phyloP scores from a whole-genome alignment of 2,888 invertebrate genomes.

The Hololepta plana region DNA sequence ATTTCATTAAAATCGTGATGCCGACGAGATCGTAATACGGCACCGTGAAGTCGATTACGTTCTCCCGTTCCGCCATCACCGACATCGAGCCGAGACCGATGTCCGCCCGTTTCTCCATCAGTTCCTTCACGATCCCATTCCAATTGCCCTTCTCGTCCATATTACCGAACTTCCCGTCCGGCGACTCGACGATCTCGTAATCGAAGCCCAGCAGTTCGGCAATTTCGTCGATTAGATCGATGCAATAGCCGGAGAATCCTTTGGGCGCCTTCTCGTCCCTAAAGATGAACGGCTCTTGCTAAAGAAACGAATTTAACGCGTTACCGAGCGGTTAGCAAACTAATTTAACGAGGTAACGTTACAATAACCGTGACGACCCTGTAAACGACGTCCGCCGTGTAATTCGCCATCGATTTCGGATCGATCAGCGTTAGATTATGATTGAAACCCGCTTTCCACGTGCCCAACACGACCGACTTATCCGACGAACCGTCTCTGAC shows the following conservation, averaged over 20 bases:
- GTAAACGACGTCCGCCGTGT: conserved; percentile 69
- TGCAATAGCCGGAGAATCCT: conserved; percentile 76
- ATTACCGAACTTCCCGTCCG: conserved; percentile 71
- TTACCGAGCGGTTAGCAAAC: neutral
- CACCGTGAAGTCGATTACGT: conserved; percentile 94
- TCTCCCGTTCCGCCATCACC: conserved; percentile 94
- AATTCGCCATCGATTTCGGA: conserved; percentile 49
- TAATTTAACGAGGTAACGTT: conserved; percentile 28
- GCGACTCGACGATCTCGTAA: conserved; percentile 67
- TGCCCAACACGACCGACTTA: conserved; percentile 50
- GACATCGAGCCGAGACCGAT: conserved; percentile 81
- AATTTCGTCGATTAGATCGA: conserved; percentile 82
- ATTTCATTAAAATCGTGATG: conserved; percentile 88
- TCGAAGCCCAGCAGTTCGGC: conserved; percentile 71
- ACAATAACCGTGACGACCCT: conserved; percentile 72
- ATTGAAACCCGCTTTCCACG: conserved; percentile 61
- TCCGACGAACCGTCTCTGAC: conserved; percentile 57
- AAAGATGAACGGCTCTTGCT: conserved; percentile 75
- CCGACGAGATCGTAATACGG: conserved; percentile 97
- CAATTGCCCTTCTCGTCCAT: conserved; percentile 68
- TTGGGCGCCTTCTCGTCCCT: conserved; percentile 44
- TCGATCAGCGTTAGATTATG: conserved; percentile 45
- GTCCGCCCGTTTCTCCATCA: conserved; percentile 71
- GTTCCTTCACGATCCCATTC: conserved; percentile 36
- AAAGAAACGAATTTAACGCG: conserved; percentile 17